Conservation (phyloP, 2,113 vertebrate species). For the Gymnobelideus leadbeateri region DNA sequence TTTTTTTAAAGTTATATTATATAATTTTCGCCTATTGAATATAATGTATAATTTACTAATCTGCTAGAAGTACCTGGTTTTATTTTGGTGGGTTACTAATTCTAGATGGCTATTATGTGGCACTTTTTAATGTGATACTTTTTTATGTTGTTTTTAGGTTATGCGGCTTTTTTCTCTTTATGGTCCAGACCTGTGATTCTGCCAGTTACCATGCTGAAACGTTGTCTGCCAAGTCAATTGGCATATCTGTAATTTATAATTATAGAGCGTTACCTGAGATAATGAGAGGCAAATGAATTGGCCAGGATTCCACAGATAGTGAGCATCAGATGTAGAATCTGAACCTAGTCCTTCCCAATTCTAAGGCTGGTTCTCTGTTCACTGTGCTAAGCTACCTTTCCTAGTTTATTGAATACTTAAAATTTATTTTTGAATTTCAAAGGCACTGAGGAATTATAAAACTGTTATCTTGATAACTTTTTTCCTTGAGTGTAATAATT, state of each 20-base stretch:
- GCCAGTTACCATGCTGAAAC: neutral
- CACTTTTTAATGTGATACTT: no score
- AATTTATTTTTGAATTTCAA: neutral
- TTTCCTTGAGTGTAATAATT: neutral
- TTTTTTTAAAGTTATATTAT: neutral
- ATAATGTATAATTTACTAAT: neutral
- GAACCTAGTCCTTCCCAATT: neutral
- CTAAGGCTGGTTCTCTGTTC: neutral
- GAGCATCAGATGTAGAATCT: neutral
- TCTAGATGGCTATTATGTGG: neutral
- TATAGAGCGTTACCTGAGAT: neutral
- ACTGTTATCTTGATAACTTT: neutral
- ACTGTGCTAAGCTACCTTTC: neutral
- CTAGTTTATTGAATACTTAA: neutral
- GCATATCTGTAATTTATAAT: neutral
- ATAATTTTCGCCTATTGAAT: neutral
- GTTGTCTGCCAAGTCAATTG: neutral
- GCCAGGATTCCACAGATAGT: neutral
- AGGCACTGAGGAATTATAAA: neutral
- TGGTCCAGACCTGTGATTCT: neutral
- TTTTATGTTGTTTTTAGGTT: no score
- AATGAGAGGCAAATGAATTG: neutral
- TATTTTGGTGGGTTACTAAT: neutral
- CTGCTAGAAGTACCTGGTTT: neutral
- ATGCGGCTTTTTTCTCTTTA: neutral